Conservation (phyloP, 2,797 vertebrate species). For the Thalassophryne amazonica region DNA sequence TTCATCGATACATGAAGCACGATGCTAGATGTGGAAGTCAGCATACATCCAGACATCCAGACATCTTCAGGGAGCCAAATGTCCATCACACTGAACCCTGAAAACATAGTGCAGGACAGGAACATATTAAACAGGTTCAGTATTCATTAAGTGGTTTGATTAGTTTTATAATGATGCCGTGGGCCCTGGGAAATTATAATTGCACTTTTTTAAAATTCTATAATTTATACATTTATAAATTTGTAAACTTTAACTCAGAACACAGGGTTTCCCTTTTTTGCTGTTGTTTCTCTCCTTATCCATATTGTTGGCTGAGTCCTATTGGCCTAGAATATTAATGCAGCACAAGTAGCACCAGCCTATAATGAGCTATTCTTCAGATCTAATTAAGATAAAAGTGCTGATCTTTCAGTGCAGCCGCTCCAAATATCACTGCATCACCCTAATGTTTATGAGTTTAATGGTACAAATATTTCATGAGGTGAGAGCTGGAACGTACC, state of each 20-base stretch:
- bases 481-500: too few relatives aligned
- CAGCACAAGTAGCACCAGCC: background rate
- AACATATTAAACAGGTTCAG: background rate
- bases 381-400: slow-evolving; percentile 37
- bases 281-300: background rate
- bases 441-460: too few relatives aligned
- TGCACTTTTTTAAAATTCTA: too few relatives aligned
- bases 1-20: background rate
- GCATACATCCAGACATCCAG: background rate
- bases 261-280: too few relatives aligned
- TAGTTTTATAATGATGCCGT: too few relatives aligned
- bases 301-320: background rate
- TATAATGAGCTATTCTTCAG: slow-evolving; percentile 17
- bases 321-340: slow-evolving; percentile 5
- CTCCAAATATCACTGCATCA: slow-evolving; percentile 21
- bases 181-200: too few relatives aligned
- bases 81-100: slow-evolving; percentile 18
- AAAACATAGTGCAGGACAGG: slow-evolving; percentile 1
- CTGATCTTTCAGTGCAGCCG: slow-evolving; percentile 4
- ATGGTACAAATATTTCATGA: too few relatives aligned
- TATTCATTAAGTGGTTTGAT: too few relatives aligned
- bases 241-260: too few relatives aligned
- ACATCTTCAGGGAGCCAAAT: background rate
- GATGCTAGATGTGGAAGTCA: background rate
- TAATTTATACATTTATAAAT: too few relatives aligned